Conservation (phyloP, 2,113 vertebrate species). For the Oryzias javanicus region DNA sequence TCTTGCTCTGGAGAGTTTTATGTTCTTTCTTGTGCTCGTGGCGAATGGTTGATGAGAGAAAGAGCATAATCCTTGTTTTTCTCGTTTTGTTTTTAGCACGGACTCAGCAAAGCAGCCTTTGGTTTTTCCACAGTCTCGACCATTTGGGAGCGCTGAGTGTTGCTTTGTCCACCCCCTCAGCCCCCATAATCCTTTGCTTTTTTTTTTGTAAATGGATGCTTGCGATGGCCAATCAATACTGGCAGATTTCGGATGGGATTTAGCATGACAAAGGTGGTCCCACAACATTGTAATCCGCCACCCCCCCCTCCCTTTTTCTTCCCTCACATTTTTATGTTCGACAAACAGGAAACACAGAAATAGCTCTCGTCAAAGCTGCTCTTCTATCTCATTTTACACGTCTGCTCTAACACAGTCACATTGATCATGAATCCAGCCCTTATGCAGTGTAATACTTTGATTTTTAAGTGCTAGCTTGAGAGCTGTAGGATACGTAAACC, state of each 20-base stretch:
- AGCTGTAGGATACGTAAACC: conserved; percentile 19
- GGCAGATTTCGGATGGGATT: conserved; percentile 74
- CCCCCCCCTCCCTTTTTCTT: conserved; percentile 34
- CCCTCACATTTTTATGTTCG: conserved; percentile 14
- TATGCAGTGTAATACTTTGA: conserved; percentile 64
- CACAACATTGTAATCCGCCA: conserved; percentile 65
- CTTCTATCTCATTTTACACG: conserved; percentile 6
- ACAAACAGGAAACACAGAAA: conserved; percentile 57
- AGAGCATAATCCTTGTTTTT: conserved; percentile 38
- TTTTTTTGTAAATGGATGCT: conserved; percentile 56
- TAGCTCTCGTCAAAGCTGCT: conserved; percentile 45
- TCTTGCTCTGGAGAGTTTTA: conserved; percentile 37
- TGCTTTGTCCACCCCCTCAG: conserved; percentile 24
- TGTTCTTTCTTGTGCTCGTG: conserved; percentile 31
- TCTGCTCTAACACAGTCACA: conserved; percentile 5
- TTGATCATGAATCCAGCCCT: conserved; percentile 45
- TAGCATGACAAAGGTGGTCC: conserved; percentile 73
- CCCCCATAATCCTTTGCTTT: conserved; percentile 26
- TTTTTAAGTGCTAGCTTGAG: conserved; percentile 60
- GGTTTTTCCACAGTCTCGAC: conserved; percentile 49
- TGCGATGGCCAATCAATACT: conserved; percentile 75
- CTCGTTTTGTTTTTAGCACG: conserved; percentile 24
- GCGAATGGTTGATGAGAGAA: conserved; percentile 36
- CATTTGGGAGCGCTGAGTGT: conserved; percentile 56
- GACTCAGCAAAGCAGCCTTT: conserved; percentile 49